Evolutionary conservation across 1,140 invertebrate species (phyloP).

Genomic region (Vollenhovia emeryi): DNA sequence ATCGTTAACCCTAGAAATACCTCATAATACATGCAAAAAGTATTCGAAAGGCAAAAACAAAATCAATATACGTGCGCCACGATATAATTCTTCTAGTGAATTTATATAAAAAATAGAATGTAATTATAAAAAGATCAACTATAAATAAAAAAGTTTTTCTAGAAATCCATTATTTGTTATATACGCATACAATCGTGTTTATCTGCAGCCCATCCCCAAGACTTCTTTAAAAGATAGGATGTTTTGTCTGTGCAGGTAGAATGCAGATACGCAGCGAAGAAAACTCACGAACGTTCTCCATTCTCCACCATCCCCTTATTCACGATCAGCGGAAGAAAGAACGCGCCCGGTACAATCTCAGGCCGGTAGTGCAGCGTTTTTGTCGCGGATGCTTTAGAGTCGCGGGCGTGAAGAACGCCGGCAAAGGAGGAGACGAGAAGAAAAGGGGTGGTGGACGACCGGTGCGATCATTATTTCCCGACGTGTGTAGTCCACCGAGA

Average conservation of each 20-base stretch:
- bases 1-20: conserved; percentile 12
- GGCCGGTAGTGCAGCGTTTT: conserved; percentile 61
- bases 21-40: neutral
- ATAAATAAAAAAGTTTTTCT: neutral
- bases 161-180: neutral
- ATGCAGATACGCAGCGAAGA: neutral
- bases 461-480: conserved; percentile 73
- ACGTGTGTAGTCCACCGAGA: conserved; percentile 53
- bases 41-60: neutral
- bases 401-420: conserved; percentile 34
- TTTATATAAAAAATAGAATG: neutral
- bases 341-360: conserved; percentile 53
- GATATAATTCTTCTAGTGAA: neutral
- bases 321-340: conserved; percentile 32
- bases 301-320: neutral
- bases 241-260: neutral
- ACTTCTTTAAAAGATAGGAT: neutral
- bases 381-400: conserved; percentile 61
- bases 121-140: neutral
- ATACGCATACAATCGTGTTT: neutral
- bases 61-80: neutral
- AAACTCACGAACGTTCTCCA: conserved; percentile 3
- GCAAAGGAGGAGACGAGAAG: conserved; percentile 54
- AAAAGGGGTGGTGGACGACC: conserved; percentile 31
- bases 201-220: neutral